A percentile compares a stretch with the other conserved stretches of the same genome.
Conservation (phyloP, 2,113 vertebrate species). For the Raja brachyura region DNA sequence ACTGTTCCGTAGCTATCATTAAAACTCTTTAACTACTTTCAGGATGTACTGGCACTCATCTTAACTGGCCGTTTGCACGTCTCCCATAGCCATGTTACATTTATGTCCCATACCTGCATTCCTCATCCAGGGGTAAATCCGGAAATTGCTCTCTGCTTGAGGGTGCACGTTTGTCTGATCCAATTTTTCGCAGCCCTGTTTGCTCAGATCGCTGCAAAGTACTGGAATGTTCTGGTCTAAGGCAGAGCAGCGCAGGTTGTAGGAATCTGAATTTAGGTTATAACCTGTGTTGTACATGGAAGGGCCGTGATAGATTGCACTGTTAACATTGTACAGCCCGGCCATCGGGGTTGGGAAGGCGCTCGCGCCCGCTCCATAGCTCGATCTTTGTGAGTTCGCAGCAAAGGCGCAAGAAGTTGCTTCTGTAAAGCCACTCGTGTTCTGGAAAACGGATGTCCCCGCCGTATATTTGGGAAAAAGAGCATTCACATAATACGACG, state of each 20-base stretch:
- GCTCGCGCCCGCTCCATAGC: slow-evolving; percentile 67
- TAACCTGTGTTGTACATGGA: slow-evolving; percentile 65
- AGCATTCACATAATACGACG: slow-evolving; percentile 91
- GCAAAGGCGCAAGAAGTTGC: slow-evolving; percentile 74
- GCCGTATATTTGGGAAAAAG: slow-evolving; percentile 88
- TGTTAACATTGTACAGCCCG: slow-evolving; percentile 80
- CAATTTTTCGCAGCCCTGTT: slow-evolving; percentile 73
- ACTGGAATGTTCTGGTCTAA: slow-evolving; percentile 79
- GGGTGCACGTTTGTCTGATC: slow-evolving; percentile 69
- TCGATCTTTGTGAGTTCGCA: slow-evolving; percentile 69
- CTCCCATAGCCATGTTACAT: slow-evolving; percentile 45
- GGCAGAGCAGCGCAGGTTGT: slow-evolving; percentile 72
- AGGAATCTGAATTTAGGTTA: slow-evolving; percentile 68
- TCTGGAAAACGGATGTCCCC: slow-evolving; percentile 76
- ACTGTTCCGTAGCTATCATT: slow-evolving; percentile 73
- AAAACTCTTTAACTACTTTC: slow-evolving; percentile 59
- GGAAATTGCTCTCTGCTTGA: slow-evolving; percentile 73
- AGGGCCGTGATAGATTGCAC: slow-evolving; percentile 67
- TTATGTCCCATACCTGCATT: slow-evolving; percentile 75
- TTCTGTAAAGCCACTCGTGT: slow-evolving; percentile 54
- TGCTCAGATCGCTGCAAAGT: slow-evolving; percentile 72
- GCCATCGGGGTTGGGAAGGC: slow-evolving; percentile 69
- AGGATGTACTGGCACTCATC: slow-evolving; percentile 57
- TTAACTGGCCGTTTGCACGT: slow-evolving; percentile 50
- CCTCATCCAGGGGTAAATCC: slow-evolving; percentile 86